Conservation (phyloP, 2,113 vertebrate species). For the Phaethon lepturus region DNA sequence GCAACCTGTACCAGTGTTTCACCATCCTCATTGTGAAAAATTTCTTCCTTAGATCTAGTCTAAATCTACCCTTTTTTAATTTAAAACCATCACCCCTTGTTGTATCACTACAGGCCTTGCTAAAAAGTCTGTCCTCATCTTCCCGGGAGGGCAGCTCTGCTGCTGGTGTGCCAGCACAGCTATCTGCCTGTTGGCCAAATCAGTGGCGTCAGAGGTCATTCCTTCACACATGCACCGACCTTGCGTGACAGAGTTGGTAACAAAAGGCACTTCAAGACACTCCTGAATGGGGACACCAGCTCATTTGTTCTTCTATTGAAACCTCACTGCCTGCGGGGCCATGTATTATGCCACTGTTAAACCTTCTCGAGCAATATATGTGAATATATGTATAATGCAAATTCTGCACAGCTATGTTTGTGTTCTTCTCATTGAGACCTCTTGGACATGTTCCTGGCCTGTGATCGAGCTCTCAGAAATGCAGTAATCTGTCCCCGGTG, state of each 20-base stretch:
- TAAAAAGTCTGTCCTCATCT: no score
- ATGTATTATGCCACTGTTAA: neutral
- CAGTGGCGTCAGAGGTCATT: neutral
- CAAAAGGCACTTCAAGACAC: neutral
- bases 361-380: neutral
- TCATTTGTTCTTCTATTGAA: neutral
- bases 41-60: no score
- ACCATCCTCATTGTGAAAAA: no score
- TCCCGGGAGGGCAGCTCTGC: neutral
- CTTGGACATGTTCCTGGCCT: neutral
- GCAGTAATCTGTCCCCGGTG: neutral
- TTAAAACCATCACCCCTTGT: no score
- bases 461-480: neutral
- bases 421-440: neutral
- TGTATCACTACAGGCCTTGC: no score
- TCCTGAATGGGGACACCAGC: neutral
- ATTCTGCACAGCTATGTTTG: neutral
- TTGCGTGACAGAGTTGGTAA: neutral
- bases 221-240: neutral
- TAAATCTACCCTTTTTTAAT: no score
- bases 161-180: neutral
- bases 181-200: accelerated
- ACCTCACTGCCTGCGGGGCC: neutral
- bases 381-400: neutral
- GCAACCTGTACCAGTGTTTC: no score